Evolutionary conservation across 1,140 invertebrate species (phyloP).

Genomic region (Neotoxoptera formosana): DNA sequence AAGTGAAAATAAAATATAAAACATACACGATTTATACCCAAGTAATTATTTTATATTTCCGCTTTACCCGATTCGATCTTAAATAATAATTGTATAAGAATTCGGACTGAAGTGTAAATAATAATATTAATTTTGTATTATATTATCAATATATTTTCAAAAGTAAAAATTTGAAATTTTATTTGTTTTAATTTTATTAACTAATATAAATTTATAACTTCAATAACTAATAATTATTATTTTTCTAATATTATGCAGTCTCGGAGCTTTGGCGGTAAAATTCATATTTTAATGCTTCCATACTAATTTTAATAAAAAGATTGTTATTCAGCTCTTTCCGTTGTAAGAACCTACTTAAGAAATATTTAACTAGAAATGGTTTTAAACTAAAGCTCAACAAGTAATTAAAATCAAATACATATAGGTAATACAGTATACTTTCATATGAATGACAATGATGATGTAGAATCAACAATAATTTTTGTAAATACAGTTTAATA

Average conservation of each 20-base stretch:
- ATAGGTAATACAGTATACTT: background rate
- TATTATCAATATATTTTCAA: background rate
- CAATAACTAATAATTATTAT: background rate
- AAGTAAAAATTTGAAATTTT: background rate
- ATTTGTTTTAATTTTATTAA: background rate
- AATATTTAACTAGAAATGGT: background rate
- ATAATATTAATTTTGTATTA: background rate
- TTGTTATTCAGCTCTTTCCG: background rate
- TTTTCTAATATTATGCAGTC: background rate
- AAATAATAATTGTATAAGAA: background rate
- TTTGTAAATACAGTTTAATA: background rate
- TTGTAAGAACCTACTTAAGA: background rate
- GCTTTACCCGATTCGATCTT: background rate
- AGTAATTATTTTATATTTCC: slow-evolving; percentile 4
- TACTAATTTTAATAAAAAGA: background rate
- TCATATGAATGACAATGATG: background rate
- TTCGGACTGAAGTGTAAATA: background rate
- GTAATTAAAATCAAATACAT: background rate
- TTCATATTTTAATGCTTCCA: background rate
- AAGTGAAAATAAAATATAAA: slow-evolving; percentile 11
- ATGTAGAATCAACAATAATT: background rate
- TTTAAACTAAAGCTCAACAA: background rate
- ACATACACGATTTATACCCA: background rate
- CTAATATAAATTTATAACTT: background rate
- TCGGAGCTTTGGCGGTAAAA: background rate